phyloP scores from a whole-genome alignment of 2,888 invertebrate genomes.

The Protodeltote pygarga region DNA sequence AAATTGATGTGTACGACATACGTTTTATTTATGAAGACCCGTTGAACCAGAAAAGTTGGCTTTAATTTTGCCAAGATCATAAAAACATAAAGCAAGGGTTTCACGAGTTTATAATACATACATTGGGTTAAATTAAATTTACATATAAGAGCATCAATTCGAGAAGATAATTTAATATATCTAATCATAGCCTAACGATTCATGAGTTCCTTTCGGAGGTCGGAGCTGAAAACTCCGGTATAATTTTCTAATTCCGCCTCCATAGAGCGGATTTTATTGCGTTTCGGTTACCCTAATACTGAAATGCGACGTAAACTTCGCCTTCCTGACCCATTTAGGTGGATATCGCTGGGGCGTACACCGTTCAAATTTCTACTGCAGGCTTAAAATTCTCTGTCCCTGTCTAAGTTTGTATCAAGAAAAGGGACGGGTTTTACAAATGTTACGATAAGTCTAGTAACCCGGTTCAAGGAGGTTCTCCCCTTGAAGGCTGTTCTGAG shows the following conservation, averaged over 20 bases:
- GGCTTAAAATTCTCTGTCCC: slow-evolving; percentile 66
- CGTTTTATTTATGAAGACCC: too few species aligned
- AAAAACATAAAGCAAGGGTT: slow-evolving; percentile 16
- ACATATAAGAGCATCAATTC: slow-evolving; percentile 20
- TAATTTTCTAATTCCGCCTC: slow-evolving; percentile 78
- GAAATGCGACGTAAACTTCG: slow-evolving; percentile 82
- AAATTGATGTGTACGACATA: too few species aligned
- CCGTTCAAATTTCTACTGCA: slow-evolving; percentile 75
- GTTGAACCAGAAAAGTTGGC: too few species aligned
- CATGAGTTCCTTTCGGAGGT: slow-evolving; percentile 37
- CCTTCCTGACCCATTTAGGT: slow-evolving; percentile 85
- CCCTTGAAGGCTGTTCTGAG: slow-evolving; percentile 61
- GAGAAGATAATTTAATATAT: slow-evolving; percentile 35
- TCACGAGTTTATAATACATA: slow-evolving; percentile 18
- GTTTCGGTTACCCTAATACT: slow-evolving; percentile 77
- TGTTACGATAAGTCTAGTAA: slow-evolving; percentile 68
- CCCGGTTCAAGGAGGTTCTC: slow-evolving; percentile 65
- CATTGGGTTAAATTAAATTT: slow-evolving; percentile 29
- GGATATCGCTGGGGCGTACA: slow-evolving; percentile 76
- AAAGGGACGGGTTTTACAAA: slow-evolving; percentile 60
- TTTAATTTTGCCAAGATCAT: slow-evolving; percentile 1
- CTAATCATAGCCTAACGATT: slow-evolving; percentile 38
- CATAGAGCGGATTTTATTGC: slow-evolving; percentile 75
- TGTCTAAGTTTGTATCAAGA: slow-evolving; percentile 52
- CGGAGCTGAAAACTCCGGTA: slow-evolving; percentile 54